These are phyloP conservation scores for Shargacucullia verbasci DNA, from an alignment of 2,888 invertebrate species.

Conservation along the genomic window DNA sequence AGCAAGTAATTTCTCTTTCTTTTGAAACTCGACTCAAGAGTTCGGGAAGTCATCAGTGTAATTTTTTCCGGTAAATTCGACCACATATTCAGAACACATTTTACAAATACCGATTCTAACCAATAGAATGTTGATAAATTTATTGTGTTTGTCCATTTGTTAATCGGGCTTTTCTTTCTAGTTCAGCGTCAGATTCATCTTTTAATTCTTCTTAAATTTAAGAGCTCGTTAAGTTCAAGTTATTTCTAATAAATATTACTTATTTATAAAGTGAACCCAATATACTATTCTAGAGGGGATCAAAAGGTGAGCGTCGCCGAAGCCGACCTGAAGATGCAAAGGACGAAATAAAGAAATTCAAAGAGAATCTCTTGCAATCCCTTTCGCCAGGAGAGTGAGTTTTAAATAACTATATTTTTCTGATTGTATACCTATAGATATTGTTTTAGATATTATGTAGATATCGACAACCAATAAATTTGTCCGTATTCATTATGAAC, in stretches of 20 bases:
- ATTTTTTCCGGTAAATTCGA: constrained; percentile 47
- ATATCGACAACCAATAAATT: too few relatives aligned
- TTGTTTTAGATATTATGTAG: too few relatives aligned
- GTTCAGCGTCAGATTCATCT: too few relatives aligned
- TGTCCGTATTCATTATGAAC: too few relatives aligned
- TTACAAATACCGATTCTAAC: too few relatives aligned
- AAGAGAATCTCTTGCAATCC: constrained; percentile 80
- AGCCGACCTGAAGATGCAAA: constrained; percentile 70
- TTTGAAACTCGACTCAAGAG: constrained; percentile 30
- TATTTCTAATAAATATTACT: constrained; percentile 6
- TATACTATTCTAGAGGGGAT: constrained; percentile 60
- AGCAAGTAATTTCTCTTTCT: constrained; percentile 50
- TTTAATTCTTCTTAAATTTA: too few relatives aligned
- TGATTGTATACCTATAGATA: too few relatives aligned
- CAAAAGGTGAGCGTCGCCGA: constrained; percentile 72
- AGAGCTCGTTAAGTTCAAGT: too few relatives aligned
- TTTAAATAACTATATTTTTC: constrained; percentile 3
- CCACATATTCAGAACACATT: too few relatives aligned
- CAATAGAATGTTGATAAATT: neutral
- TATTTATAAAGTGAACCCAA: constrained; percentile 36
- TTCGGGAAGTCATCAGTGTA: constrained; percentile 46
- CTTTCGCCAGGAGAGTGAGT: constrained; percentile 78
- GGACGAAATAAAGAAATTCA: constrained; percentile 83
- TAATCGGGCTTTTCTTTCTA: too few relatives aligned
- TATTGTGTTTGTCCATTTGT: too few relatives aligned